These are phyloP conservation scores for Dione juno DNA, from an alignment of 2,888 invertebrate genomes.

Conservation along the genomic window DNA sequence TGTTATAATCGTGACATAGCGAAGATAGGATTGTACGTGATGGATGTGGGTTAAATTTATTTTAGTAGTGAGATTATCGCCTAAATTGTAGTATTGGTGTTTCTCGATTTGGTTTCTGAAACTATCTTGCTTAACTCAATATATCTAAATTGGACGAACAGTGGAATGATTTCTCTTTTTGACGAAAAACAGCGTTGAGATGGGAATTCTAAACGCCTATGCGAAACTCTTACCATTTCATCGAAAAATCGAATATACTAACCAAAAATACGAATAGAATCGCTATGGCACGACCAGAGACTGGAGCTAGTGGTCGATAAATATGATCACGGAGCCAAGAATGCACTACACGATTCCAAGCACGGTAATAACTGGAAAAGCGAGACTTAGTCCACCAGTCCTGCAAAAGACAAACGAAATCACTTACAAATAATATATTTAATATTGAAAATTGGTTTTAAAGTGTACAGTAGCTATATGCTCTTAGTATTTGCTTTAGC, in stretches of 20 bases:
- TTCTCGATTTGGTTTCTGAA: too few species aligned
- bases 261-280: constrained; percentile 71
- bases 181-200: not conserved
- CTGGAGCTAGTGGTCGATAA: constrained; percentile 87
- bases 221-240: too few species aligned
- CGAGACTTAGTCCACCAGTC: constrained; percentile 97
- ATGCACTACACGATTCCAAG: constrained; percentile 97
- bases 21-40: not conserved
- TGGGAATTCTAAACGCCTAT: not conserved
- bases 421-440: not conserved
- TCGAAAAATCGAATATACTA: constrained; percentile 47
- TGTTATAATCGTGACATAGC: too few species aligned
- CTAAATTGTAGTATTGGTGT: too few species aligned
- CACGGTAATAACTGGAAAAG: constrained; percentile 93
- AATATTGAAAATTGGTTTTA: too few species aligned
- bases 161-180: not conserved
- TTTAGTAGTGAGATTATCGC: too few species aligned
- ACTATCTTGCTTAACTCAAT: too few species aligned
- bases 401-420: constrained; percentile 69
- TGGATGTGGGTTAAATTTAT: not conserved
- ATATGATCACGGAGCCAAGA: constrained; percentile 97
- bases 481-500: too few species aligned
- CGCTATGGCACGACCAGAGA: constrained; percentile 60
- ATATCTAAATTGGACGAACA: not conserved
- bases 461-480: too few species aligned